These are phyloP conservation scores for Brenthis daphne DNA, from an alignment of 2,888 invertebrate genomes.

Conservation along the genomic window DNA sequence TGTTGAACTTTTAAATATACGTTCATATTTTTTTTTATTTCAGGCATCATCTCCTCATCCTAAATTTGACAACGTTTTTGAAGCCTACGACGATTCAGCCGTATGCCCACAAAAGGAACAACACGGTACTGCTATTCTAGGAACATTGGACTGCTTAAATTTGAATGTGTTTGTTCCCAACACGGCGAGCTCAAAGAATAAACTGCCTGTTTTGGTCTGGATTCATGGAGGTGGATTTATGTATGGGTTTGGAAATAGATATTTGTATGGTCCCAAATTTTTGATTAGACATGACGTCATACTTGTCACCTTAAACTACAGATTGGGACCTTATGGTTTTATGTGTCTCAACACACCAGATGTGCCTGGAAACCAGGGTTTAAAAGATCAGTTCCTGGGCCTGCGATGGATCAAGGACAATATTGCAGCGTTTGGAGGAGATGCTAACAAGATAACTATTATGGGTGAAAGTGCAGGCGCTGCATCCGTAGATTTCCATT, in stretches of 20 bases:
- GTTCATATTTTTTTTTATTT: constrained; percentile 50
- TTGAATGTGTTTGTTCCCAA: constrained; percentile 83
- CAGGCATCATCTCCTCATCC: constrained; percentile 49
- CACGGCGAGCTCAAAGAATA: constrained; percentile 38
- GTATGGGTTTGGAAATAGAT: constrained; percentile 53
- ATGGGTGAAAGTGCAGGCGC: constrained; percentile 53
- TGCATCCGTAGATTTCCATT: constrained; percentile 45
- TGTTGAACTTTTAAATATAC: neutral
- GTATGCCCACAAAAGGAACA: constrained; percentile 57
- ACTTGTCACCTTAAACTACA: constrained; percentile 50
- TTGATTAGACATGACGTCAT: constrained; percentile 44
- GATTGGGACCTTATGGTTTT: constrained; percentile 51
- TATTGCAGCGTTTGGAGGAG: constrained; percentile 54
- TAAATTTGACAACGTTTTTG: constrained; percentile 49
- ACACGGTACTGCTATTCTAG: constrained; percentile 48
- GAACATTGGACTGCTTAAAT: constrained; percentile 80
- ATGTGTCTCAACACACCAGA: constrained; percentile 47
- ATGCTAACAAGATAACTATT: constrained; percentile 52
- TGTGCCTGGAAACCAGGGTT: constrained; percentile 53
- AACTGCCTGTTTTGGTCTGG: constrained; percentile 60
- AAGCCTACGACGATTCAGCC: constrained; percentile 50
- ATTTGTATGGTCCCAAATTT: constrained; percentile 49
- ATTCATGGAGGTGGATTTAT: constrained; percentile 63
- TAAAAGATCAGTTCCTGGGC: constrained; percentile 50
- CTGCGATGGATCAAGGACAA: constrained; percentile 51